These are phyloP conservation scores for Thymelicus lineola DNA, from an alignment of 2,888 invertebrate species.

Conservation along the genomic window DNA sequence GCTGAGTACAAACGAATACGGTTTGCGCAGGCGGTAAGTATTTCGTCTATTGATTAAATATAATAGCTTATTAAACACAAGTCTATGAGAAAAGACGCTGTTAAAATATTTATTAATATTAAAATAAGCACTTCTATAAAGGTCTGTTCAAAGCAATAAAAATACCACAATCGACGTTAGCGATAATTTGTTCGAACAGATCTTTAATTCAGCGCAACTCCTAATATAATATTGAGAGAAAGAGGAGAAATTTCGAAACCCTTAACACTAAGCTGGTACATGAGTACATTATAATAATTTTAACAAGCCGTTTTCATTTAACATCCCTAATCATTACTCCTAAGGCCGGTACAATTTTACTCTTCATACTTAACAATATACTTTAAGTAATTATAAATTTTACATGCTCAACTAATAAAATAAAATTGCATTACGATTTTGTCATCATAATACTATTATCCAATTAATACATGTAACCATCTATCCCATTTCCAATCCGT, in stretches of 20 bases:
- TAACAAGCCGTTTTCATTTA: slow-evolving; percentile 68
- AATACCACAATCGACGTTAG: slow-evolving; percentile 11
- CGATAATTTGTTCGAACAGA: slow-evolving; percentile 22
- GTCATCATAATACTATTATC: slow-evolving; percentile 56
- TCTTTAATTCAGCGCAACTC: slow-evolving; percentile 50
- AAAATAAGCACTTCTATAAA: slow-evolving; percentile 58
- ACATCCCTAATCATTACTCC: slow-evolving; percentile 72
- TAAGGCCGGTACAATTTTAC: slow-evolving; percentile 81
- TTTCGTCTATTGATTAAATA: slow-evolving; percentile 63
- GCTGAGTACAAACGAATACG: slow-evolving; percentile 70
- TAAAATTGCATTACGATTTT: slow-evolving; percentile 72
- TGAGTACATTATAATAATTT: slow-evolving; percentile 57
- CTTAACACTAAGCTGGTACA: slow-evolving; percentile 67
- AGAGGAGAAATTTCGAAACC: slow-evolving; percentile 79
- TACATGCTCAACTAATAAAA: slow-evolving; percentile 74
- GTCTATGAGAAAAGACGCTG: slow-evolving; percentile 61
- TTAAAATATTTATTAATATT: slow-evolving; percentile 59
- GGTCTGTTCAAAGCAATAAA: slow-evolving; percentile 30
- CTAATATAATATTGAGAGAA: slow-evolving; percentile 74
- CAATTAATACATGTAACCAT: slow-evolving; percentile 40
- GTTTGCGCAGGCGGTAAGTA: slow-evolving; percentile 72
- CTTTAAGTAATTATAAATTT: slow-evolving; percentile 77
- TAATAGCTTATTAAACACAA: slow-evolving; percentile 65
- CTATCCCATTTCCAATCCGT: neutral
- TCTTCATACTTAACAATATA: slow-evolving; percentile 75